Conservation (phyloP, 1,140 invertebrate species). For the Sitophilus oryzae region DNA sequence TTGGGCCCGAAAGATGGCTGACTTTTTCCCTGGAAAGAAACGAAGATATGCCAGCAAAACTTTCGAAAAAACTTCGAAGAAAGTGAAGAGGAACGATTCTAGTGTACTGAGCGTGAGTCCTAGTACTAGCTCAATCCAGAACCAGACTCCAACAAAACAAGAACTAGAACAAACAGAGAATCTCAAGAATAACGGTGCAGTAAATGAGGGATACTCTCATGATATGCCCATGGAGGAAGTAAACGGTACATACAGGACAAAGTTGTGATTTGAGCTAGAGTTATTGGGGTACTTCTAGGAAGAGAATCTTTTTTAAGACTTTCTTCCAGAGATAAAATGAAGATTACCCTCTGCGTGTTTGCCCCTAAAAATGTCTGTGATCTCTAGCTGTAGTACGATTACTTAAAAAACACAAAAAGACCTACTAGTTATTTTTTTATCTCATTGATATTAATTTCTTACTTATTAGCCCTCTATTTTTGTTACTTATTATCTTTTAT, state of each 20-base stretch:
- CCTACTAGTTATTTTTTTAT: too few species aligned
- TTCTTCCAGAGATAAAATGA: background rate
- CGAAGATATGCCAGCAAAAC: constrained; percentile 29
- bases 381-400: constrained; percentile 27
- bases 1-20: constrained; percentile 53
- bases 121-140: background rate
- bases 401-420: constrained; percentile 12
- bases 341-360: background rate
- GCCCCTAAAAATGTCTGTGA: constrained; percentile 29
- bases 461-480: background rate
- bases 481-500: constrained; percentile 7
- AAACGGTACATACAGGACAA: constrained; percentile 30
- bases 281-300: background rate
- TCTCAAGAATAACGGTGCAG: constrained; percentile 15
- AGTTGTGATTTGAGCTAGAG: constrained; percentile 31
- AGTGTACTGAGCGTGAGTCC: background rate
- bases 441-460: constrained; percentile 1
- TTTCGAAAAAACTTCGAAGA: background rate
- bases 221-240: constrained; percentile 26
- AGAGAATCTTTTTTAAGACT: background rate
- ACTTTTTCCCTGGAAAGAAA: constrained; percentile 50
- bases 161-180: constrained; percentile 7
- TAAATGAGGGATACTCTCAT: constrained; percentile 21
- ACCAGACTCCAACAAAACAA: constrained; percentile 6
- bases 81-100: constrained; percentile 12